Evolutionary conservation across 2,113 vertebrate genomes (phyloP), one percentile per base, ranked within the genome.

Genomic region (Sander vitreus): DNA sequence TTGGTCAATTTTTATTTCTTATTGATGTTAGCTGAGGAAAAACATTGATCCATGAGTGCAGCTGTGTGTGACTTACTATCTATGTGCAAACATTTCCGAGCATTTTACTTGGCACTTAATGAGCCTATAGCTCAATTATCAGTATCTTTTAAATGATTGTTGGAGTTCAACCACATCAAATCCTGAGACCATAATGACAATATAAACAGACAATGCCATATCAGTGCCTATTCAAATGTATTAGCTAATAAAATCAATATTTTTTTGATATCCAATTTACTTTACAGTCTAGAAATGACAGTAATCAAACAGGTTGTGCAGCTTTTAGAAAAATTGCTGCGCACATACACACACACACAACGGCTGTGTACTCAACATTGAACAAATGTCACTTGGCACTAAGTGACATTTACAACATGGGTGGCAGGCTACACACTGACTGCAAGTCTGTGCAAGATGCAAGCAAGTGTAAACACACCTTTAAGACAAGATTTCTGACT

Each of bases 391-490:
- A 72, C 23, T 63, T 59, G 33, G 30, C 23, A 67, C 43, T 2
- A 3, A 45, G 59, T 50, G 51, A 54, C 30, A 39, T 58, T 75
- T 55, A 36, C 43, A 50, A 0, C 3, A 50, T 16, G 19, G 11
- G 18, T 0, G 9, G 60, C 36, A 19, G 45, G 36, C 4, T 10
- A 60, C 25, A 13, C 53, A 16, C 39, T 8, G 33, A 63, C 39
- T 67, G 27, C 68, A 74, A 71, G 18, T 5, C 58, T 60, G 54
- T 30, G 48, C 25, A 70, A 27, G 72, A 12, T 27, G 33, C n/a
- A 33, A 75, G 33, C 21, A 39, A 73, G 11, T n/a, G 1, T 71
- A 53, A 83, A 80, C 58, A 71, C 76, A 74, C 53, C 33, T 13
- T 43, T 23, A 48, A 72, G 25, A 57, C 12, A 19, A 7, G 58